These are phyloP conservation scores for Otolemur crassicaudatus DNA, from an alignment of 2,797 vertebrate genomes.

Conservation along the genomic window DNA sequence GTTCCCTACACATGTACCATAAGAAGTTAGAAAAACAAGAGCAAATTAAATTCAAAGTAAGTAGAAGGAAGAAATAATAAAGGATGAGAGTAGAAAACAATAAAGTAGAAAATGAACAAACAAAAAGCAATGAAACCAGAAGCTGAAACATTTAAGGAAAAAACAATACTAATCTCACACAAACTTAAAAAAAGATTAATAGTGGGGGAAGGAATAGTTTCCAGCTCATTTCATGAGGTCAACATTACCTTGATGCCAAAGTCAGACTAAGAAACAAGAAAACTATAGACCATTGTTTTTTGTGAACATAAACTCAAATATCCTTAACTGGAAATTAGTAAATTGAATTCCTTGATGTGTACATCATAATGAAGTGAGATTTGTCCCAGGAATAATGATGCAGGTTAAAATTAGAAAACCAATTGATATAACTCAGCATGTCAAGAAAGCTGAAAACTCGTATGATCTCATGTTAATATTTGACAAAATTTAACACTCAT, in stretches of 20 bases:
- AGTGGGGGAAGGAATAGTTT: neutral
- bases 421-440: neutral
- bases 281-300: neutral
- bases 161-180: neutral
- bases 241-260: neutral
- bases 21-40: neutral
- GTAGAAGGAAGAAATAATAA: constrained; percentile 1
- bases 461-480: neutral
- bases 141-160: constrained; percentile 13
- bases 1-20: neutral
- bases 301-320: neutral
- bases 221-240: neutral
- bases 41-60: neutral
- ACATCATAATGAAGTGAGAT: neutral
- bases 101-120: constrained; percentile 25
- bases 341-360: neutral
- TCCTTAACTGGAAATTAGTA: neutral
- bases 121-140: neutral
- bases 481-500: neutral
- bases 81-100: neutral
- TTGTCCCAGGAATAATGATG: neutral
- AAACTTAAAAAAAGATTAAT: neutral
- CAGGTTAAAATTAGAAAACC: constrained; percentile 28
- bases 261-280: neutral
- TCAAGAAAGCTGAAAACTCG: neutral